phyloP scores from a whole-genome alignment of 2,113 vertebrate species.

The Misgurnus anguillicaudatus region DNA sequence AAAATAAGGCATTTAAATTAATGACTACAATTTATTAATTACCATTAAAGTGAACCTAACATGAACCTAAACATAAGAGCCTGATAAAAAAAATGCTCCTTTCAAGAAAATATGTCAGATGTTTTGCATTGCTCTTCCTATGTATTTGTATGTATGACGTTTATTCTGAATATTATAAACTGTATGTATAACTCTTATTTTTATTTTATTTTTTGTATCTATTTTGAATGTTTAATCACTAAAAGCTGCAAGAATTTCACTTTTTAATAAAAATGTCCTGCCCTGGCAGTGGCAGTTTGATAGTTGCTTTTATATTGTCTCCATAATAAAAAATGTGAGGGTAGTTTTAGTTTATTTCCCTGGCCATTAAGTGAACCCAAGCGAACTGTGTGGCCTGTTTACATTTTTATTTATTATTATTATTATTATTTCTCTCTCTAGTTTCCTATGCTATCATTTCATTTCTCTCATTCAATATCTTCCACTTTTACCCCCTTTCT shows the following conservation, averaged over 20 bases:
- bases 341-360: not conserved
- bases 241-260: not conserved
- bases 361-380: not conserved
- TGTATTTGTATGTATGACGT: too few species aligned
- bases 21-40: too few species aligned
- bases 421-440: not conserved
- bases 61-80: too few species aligned
- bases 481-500: not conserved
- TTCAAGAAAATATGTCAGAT: too few species aligned
- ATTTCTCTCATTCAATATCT: not conserved
- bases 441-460: not conserved
- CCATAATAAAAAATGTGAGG: not conserved
- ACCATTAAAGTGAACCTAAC: too few species aligned
- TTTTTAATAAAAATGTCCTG: not conserved
- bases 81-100: too few species aligned
- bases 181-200: too few species aligned
- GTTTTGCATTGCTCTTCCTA: too few species aligned
- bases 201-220: too few species aligned
- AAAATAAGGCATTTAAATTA: too few species aligned
- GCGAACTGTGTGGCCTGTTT: slow-evolving; percentile 23
- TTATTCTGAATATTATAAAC: too few species aligned
- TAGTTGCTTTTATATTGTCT: not conserved
- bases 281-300: too few species aligned
- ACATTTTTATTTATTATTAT: not conserved
- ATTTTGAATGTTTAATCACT: not conserved